Percentiles rank a stretch among this genome's conserved stretches.
Evolutionary conservation across 2,888 invertebrate genomes (phyloP).

Genomic region (Liopterus haemorrhoidalis): DNA sequence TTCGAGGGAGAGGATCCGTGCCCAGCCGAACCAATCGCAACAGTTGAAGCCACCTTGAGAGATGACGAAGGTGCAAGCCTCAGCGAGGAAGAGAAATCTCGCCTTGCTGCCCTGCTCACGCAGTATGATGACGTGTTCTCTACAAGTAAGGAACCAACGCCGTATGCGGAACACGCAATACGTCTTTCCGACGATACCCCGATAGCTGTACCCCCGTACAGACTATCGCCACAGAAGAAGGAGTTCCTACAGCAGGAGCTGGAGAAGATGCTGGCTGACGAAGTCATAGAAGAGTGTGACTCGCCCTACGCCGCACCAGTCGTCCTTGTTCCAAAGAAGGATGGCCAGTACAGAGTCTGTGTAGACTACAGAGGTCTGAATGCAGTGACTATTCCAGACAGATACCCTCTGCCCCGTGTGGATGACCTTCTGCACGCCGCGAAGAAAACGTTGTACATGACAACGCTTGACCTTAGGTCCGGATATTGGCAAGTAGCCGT

Average conservation of each 20-base stretch:
- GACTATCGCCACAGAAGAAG: constrained; percentile 3
- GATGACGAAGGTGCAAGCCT: background rate
- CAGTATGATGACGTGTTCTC: constrained; percentile 4
- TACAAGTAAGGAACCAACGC: background rate
- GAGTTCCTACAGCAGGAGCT: background rate
- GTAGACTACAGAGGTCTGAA: constrained; percentile 34
- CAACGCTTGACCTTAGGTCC: constrained; percentile 14
- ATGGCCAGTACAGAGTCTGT: constrained; percentile 34
- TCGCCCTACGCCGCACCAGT: constrained; percentile 13
- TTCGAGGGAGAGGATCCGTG: constrained; percentile 2
- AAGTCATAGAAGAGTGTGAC: constrained; percentile 30
- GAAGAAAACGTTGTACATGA: constrained; percentile 3
- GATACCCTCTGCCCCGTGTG: constrained; percentile 11
- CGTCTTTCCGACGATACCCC: constrained; percentile 2
- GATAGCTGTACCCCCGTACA: constrained; percentile 7
- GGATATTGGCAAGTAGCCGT: constrained; percentile 11
- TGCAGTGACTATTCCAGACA: background rate
- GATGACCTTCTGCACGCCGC: constrained; percentile 12
- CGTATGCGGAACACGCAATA: constrained; percentile 6
- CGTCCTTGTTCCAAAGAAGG: constrained; percentile 33
- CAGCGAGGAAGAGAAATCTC: background rate
- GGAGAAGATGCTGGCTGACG: background rate
- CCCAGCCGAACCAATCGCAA: background rate
- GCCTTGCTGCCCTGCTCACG: background rate
- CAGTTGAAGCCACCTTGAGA: background rate